Evolutionary conservation across 1,140 invertebrate genomes (phyloP), one percentile per base, ranked within the genome.

Genomic region (Globodera ellingtonae): DNA sequence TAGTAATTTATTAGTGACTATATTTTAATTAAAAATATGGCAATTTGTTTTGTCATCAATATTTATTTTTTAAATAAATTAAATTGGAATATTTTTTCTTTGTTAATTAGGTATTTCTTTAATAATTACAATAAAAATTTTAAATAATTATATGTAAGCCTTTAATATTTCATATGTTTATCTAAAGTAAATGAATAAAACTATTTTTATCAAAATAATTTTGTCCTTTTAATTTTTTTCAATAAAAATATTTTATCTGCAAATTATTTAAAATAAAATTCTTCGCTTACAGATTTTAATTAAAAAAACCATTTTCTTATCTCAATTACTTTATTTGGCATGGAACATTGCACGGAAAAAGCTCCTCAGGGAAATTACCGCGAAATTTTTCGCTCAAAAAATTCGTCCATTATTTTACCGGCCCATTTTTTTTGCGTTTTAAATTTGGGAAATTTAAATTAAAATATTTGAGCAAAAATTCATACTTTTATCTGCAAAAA

Each of bases 281-380:
- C 13, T 62, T 62, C 15, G 56, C 15, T 62, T 62, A 3, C 13
- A 18, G 10, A 18, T 62, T 62, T 62, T 62, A 62, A 15, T 62
- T 62, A 62, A 62, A 62, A 62, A 6, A 15, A 24, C 56, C 15
- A 21, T 62, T 62, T 62, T 62, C 56, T 52, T 62, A 62, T 62
- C 56, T 62, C 56, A 62, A 62, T 62, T 62, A 62, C 56, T 18
- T 62, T 62, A 62, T 62, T 62, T 62, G 35, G 56, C 56, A 62
- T 62, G 10, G 56, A 62, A 62, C 56, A 62, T 6, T 18, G 18
- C 56, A 62, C 56, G 56, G 56, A 62, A 62, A 52, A 62, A 62
- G 56, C 56, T 62, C 56, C 56, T 62, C 56, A 62, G 56, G 56
- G 56, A 62, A 62, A 62, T 62, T 62, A 62, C 56, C 10, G 56